A percentile compares a stretch with the other conserved stretches of the same genome.
These are phyloP conservation scores for Ondatra zibethicus DNA, from an alignment of 2,113 vertebrate genomes.

Conservation along the genomic window DNA sequence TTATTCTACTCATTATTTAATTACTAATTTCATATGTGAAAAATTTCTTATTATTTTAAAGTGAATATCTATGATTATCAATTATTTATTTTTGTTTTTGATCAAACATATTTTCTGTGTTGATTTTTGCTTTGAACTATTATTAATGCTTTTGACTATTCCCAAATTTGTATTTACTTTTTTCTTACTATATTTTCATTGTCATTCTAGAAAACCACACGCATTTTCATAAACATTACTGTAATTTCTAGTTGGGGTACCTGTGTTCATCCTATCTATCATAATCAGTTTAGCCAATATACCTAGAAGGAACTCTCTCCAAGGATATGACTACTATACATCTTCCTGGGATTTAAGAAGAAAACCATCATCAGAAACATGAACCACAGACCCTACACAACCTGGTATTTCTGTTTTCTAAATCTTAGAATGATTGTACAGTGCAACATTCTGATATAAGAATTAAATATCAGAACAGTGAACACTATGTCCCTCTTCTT, in stretches of 20 bases:
- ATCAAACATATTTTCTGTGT: not conserved
- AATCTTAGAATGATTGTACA: not conserved
- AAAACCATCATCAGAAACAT: not conserved
- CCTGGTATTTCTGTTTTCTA: not conserved
- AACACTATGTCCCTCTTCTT: not conserved
- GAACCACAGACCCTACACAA: not conserved
- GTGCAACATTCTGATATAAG: not conserved
- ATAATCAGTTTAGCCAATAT: not conserved
- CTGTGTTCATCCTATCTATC: not conserved
- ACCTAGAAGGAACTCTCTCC: not conserved
- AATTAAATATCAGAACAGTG: not conserved
- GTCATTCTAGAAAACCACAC: not conserved
- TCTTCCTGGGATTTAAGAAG: not conserved
- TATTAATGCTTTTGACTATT: not conserved
- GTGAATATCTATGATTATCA: not conserved
- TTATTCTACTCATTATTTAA: not conserved
- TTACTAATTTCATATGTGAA: not conserved
- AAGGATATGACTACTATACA: not conserved
- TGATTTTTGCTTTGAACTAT: not conserved
- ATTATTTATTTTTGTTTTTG: slow-evolving; percentile 38
- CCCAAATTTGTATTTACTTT: not conserved
- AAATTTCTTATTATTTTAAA: slow-evolving; percentile 1
- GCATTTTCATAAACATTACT: not conserved
- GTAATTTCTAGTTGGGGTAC: not conserved
- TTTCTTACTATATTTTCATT: not conserved